Percentiles rank a stretch among this genome's conserved stretches.
Conservation (phyloP, 2,888 invertebrate genomes). For the Patella ulyssiponensis region DNA sequence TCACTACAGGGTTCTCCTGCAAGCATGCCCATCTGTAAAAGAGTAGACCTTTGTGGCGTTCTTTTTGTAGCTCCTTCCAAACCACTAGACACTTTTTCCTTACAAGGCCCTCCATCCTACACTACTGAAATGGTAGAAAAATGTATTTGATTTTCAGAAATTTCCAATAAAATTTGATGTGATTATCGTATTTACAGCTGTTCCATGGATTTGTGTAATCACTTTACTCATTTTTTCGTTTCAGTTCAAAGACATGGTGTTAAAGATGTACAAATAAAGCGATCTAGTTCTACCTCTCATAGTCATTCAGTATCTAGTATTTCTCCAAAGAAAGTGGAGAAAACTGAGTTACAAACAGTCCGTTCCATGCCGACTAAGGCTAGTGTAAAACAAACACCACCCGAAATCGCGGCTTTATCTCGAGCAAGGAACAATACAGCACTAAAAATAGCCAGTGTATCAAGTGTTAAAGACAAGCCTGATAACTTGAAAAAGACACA, state of each 20-base stretch:
- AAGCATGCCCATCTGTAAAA: too few relatives aligned
- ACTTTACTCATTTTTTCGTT: not conserved
- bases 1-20: too few relatives aligned
- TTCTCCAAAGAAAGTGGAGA: not conserved
- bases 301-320: slow-evolving; percentile 1
- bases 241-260: slow-evolving; percentile 17
- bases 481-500: slow-evolving; percentile 54
- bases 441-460: slow-evolving; percentile 3
- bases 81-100: too few relatives aligned
- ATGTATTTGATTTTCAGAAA: too few relatives aligned
- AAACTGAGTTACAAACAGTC: not conserved
- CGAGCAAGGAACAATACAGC: not conserved
- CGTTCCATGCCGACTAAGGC: slow-evolving; percentile 48
- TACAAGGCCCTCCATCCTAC: too few relatives aligned
- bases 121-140: too few relatives aligned
- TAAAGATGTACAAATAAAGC: slow-evolving; percentile 12
- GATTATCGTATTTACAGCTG: too few relatives aligned
- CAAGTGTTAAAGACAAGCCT: slow-evolving; percentile 21
- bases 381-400: slow-evolving; percentile 61
- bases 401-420: slow-evolving; percentile 13
- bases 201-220: too few relatives aligned
- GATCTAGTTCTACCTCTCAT: slow-evolving; percentile 10
- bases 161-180: too few relatives aligned
- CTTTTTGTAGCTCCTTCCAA: too few relatives aligned
- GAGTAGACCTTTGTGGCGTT: too few relatives aligned